A percentile compares a stretch with the other conserved stretches of the same genome.
phyloP scores from a whole-genome alignment of 2,113 vertebrate species.

The Mobula hypostoma region DNA sequence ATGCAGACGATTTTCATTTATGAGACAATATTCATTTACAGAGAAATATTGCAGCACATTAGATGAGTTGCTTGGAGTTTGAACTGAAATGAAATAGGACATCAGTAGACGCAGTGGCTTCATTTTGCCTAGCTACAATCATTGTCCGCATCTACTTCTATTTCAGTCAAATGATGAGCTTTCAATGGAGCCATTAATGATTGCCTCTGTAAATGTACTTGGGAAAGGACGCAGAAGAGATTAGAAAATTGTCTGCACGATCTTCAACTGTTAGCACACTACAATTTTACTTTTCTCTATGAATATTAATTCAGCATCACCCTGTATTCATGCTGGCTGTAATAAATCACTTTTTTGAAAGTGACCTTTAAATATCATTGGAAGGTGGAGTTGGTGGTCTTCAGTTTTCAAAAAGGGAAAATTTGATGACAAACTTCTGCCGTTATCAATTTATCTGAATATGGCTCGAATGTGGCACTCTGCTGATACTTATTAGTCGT shows the following conservation, averaged over 20 bases:
- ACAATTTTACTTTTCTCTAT: background rate
- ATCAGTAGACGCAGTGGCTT: background rate
- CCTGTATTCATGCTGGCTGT: background rate
- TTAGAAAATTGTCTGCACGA: constrained; percentile 5
- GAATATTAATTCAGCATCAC: background rate
- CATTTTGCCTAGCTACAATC: background rate
- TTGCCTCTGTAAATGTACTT: constrained; percentile 21
- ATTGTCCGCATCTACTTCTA: background rate
- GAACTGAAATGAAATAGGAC: constrained; percentile 20
- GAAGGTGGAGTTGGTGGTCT: background rate
- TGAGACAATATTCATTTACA: background rate
- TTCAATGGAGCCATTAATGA: constrained; percentile 7
- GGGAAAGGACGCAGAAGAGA: constrained; percentile 5
- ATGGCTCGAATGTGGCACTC: background rate
- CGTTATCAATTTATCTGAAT: background rate
- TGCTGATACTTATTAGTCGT: background rate
- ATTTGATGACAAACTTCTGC: background rate
- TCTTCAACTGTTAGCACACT: background rate
- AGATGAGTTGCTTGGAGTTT: background rate
- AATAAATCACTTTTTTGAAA: background rate
- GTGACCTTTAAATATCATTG: background rate
- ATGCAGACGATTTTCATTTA: background rate
- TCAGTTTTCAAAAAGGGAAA: background rate
- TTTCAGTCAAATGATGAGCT: constrained; percentile 9
- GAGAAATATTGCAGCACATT: background rate